Evolutionary conservation across 2,797 vertebrate genomes (phyloP).

Genomic region (Astyanax mexicanus): DNA sequence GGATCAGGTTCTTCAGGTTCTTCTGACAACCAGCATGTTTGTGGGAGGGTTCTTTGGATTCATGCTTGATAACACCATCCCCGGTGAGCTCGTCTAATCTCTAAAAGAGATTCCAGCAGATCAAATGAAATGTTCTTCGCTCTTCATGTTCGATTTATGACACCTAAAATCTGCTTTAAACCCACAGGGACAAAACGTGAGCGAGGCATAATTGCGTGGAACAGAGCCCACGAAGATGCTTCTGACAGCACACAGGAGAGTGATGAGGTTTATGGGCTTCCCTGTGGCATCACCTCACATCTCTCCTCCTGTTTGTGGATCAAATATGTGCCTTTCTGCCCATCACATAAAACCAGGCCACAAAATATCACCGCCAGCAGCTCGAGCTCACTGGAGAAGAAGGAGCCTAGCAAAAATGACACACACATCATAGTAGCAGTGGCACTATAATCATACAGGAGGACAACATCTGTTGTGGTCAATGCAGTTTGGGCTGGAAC

Average conservation of each 20-base stretch:
- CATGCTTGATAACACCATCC: slow-evolving; percentile 93
- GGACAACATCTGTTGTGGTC: slow-evolving; percentile 4
- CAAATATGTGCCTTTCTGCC: slow-evolving; percentile 86
- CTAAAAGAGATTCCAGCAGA: background rate
- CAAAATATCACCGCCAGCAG: slow-evolving; percentile 43
- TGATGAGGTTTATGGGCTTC: slow-evolving; percentile 86
- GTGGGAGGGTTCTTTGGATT: slow-evolving; percentile 94
- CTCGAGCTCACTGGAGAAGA: slow-evolving; percentile 62
- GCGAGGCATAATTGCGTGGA: slow-evolving; percentile 88
- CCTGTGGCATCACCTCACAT: slow-evolving; percentile 84
- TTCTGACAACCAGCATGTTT: slow-evolving; percentile 97
- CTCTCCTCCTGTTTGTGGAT: slow-evolving; percentile 77
- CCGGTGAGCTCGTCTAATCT: slow-evolving; percentile 77
- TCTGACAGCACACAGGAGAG: slow-evolving; percentile 68
- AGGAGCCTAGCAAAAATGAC: slow-evolving; percentile 57
- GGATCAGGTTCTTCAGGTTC: slow-evolving; percentile 91
- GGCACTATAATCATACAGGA: slow-evolving; percentile 59
- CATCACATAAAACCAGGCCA: slow-evolving; percentile 62
- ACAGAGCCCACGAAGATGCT: slow-evolving; percentile 75
- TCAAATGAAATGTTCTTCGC: too few relatives aligned
- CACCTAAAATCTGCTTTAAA: slow-evolving; percentile 10
- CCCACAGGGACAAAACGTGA: slow-evolving; percentile 86
- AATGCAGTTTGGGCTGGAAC: background rate
- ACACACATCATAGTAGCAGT: slow-evolving; percentile 66
- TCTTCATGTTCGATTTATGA: too few relatives aligned